Evolutionary conservation across 2,113 vertebrate species (phyloP).

Genomic region (Clinocottus analis): DNA sequence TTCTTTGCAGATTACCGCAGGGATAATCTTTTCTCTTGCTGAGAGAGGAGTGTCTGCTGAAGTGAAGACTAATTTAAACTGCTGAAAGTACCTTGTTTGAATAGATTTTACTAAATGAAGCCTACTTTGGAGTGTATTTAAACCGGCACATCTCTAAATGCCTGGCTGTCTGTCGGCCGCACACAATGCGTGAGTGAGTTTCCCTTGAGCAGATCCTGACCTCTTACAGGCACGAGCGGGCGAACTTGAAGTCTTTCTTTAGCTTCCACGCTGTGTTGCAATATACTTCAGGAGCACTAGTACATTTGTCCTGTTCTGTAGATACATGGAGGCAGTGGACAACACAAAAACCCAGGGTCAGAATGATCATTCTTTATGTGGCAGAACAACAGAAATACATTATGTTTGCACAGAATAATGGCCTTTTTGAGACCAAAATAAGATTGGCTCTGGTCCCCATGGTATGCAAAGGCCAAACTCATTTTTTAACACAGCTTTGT

Average conservation of each 20-base stretch:
- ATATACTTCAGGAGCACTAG: neutral
- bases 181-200: neutral
- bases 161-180: neutral
- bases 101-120: neutral
- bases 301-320: neutral
- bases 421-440: neutral
- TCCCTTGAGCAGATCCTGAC: neutral
- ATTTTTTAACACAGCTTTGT: neutral
- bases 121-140: constrained; percentile 12
- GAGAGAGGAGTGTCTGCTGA: neutral
- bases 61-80: constrained; percentile 18
- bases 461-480: neutral
- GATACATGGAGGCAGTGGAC: neutral
- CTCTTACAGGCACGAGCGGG: neutral
- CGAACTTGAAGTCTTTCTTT: neutral
- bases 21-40: neutral
- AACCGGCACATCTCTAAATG: constrained; percentile 1
- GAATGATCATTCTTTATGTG: neutral
- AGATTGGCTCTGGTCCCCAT: neutral
- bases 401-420: constrained; percentile 18
- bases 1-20: neutral
- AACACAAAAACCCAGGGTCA: constrained; percentile 1
- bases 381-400: constrained; percentile 19
- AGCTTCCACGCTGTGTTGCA: neutral
- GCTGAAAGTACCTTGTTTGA: constrained; percentile 4